phyloP scores from a whole-genome alignment of 2,797 vertebrate genomes.

The Botia kubotai region DNA sequence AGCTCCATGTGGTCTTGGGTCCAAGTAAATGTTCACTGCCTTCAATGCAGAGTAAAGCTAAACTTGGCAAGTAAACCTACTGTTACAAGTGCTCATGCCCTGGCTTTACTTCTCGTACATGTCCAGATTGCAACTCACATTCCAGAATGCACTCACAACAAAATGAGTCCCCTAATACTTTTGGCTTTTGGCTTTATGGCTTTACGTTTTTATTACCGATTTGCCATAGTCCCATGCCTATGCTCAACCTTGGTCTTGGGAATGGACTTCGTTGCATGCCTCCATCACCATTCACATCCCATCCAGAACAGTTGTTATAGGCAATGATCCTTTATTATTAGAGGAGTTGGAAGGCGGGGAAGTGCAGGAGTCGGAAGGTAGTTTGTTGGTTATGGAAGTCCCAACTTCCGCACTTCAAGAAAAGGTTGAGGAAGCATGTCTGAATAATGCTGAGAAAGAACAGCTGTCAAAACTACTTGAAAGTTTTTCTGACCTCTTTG shows the following conservation, averaged over 20 bases:
- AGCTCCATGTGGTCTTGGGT: slow-evolving; percentile 7
- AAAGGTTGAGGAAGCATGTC: not conserved
- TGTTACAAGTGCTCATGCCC: slow-evolving; percentile 16
- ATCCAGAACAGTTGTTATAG: slow-evolving; percentile 45
- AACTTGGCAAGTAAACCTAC: not conserved
- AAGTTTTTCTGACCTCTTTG: slow-evolving; percentile 11
- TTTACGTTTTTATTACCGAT: no score
- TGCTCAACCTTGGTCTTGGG: slow-evolving; percentile 39
- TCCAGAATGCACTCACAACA: not conserved
- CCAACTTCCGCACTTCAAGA: not conserved
- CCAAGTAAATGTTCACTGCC: not conserved
- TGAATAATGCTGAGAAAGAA: no score
- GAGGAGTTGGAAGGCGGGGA: not conserved
- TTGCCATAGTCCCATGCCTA: slow-evolving; percentile 17
- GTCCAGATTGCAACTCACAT: slow-evolving; percentile 23
- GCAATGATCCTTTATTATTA: not conserved
- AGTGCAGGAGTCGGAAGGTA: not conserved
- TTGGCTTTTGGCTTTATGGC: no score
- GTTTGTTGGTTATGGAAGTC: not conserved
- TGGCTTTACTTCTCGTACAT: slow-evolving; percentile 40
- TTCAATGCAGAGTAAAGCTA: not conserved
- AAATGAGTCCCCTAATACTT: not conserved
- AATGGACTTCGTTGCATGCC: slow-evolving; percentile 54
- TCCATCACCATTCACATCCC: slow-evolving; percentile 43
- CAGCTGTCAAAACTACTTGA: not conserved